phyloP scores from a whole-genome alignment of 2,797 vertebrate species.

The Selene dorsalis region DNA sequence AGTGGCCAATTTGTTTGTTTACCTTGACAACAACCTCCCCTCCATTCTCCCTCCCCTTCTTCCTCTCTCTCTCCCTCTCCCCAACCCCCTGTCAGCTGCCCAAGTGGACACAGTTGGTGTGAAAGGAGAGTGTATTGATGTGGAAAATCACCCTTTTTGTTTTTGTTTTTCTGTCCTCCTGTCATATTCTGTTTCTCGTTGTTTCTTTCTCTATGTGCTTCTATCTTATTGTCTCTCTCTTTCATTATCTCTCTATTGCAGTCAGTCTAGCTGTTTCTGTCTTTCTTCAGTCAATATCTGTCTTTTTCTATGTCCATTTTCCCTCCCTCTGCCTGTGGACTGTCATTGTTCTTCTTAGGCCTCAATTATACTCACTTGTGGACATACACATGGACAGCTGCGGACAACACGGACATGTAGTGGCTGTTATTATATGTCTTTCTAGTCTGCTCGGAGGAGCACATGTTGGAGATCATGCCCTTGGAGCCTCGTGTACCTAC shows the following conservation, averaged over 20 bases:
- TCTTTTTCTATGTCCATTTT: background rate
- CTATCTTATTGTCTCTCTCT: conserved; percentile 42
- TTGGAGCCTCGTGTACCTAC: background rate
- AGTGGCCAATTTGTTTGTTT: conserved; percentile 76
- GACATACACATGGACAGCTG: background rate
- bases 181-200: conserved; percentile 39
- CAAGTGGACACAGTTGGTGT: conserved; percentile 66
- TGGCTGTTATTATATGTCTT: background rate
- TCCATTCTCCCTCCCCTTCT: background rate
- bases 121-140: conserved; percentile 69
- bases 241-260: conserved; percentile 36
- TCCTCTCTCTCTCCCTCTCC: background rate
- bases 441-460: background rate
- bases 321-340: conserved; percentile 26
- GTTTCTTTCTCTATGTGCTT: conserved; percentile 36
- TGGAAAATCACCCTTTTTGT: conserved; percentile 77
- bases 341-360: conserved; percentile 17
- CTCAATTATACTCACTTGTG: background rate
- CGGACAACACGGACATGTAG: background rate
- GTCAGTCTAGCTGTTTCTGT: conserved; percentile 17
- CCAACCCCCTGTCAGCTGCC: conserved; percentile 54
- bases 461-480: background rate
- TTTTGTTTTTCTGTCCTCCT: conserved; percentile 63
- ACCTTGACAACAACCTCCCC: conserved; percentile 56
- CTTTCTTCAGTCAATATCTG: background rate